These are phyloP conservation scores for Macrobrachium rosenbergii DNA, from an alignment of 1,140 invertebrate species.

Conservation along the genomic window DNA sequence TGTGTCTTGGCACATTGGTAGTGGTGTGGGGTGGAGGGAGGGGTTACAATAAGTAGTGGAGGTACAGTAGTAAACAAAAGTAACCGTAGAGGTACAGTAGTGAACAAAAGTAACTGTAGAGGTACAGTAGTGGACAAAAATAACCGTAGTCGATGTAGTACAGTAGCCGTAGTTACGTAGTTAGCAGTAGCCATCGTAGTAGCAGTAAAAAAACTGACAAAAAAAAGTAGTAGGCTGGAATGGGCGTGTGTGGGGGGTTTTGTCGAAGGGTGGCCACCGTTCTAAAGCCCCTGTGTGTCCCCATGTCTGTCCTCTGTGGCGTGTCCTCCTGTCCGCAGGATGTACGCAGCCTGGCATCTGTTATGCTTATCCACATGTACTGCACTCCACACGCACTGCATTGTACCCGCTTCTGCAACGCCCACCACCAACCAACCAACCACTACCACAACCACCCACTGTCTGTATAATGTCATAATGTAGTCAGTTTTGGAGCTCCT, in stretches of 20 bases:
- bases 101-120: too few species aligned
- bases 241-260: slow-evolving; percentile 19
- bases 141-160: too few species aligned
- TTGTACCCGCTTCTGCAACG: slow-evolving; percentile 65
- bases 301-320: slow-evolving; percentile 61
- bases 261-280: slow-evolving; percentile 36
- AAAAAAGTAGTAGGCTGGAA: background rate
- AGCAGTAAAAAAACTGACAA: background rate
- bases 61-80: too few species aligned
- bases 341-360: slow-evolving; percentile 66
- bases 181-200: slow-evolving; percentile 6
- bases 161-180: background rate
- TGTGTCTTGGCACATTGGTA: too few species aligned
- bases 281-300: slow-evolving; percentile 50
- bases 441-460: slow-evolving; percentile 60
- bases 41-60: too few species aligned
- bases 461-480: slow-evolving; percentile 70
- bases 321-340: slow-evolving; percentile 56
- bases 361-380: slow-evolving; percentile 68
- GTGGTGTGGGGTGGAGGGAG: too few species aligned
- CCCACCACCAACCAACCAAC: slow-evolving; percentile 68
- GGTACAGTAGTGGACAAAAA: too few species aligned
- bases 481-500: slow-evolving; percentile 97
- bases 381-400: slow-evolving; percentile 58
- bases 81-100: too few species aligned